phyloP scores from a whole-genome alignment of 1,140 invertebrate genomes.

The Drosophila punjabiensis region DNA sequence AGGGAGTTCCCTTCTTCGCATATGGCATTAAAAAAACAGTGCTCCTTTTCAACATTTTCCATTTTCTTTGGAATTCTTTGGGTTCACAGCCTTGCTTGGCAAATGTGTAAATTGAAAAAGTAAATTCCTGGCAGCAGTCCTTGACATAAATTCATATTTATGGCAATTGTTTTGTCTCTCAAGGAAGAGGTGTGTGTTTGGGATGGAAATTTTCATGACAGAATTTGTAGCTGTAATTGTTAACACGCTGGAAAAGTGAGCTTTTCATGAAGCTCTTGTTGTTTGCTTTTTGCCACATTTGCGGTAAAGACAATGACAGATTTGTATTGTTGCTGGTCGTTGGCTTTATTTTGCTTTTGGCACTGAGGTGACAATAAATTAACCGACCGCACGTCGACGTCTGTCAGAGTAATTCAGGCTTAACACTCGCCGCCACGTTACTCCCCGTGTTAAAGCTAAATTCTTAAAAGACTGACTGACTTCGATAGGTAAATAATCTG shows the following conservation, averaged over 20 bases:
- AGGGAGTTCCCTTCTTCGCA: constrained; percentile 6
- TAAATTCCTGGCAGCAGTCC: background rate
- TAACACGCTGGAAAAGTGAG: constrained; percentile 13
- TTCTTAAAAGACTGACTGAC: constrained; percentile 7
- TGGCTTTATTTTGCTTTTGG: constrained; percentile 14
- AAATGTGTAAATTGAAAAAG: constrained; percentile 3
- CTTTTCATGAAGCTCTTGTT: constrained; percentile 1
- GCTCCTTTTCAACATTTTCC: background rate
- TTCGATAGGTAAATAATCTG: background rate
- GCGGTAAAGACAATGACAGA: constrained; percentile 7
- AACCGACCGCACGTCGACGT: constrained; percentile 3
- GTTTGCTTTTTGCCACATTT: background rate
- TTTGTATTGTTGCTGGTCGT: constrained; percentile 1
- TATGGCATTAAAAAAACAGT: background rate
- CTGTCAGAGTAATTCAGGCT: too few relatives aligned
- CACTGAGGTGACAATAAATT: constrained; percentile 36
- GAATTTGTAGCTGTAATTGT: constrained; percentile 25
- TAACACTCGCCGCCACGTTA: constrained; percentile 13
- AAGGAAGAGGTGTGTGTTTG: constrained; percentile 1
- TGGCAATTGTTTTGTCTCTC: constrained; percentile 19
- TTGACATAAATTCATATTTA: constrained; percentile 42
- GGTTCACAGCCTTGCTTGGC: too few relatives aligned
- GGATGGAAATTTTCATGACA: too few relatives aligned
- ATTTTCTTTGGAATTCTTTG: background rate
- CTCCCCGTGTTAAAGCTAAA: background rate